Evolutionary conservation across 1,140 invertebrate genomes (phyloP).

Genomic region (Sminthurides bifidus): DNA sequence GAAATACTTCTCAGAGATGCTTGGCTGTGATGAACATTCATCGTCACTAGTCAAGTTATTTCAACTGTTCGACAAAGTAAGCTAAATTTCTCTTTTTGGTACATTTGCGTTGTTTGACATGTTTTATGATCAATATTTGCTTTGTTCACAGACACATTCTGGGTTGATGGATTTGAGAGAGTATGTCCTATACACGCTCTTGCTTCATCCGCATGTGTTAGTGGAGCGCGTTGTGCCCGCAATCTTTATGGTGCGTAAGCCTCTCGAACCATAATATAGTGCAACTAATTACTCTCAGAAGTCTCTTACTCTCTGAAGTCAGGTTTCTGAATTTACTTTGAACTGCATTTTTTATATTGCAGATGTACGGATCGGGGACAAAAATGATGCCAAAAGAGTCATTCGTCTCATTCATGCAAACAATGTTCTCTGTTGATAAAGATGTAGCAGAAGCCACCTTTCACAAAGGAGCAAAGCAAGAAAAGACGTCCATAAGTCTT

Average conservation of each 20-base stretch:
- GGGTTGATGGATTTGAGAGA: constrained; percentile 17
- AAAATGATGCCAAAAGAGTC: constrained; percentile 12
- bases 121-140: neutral
- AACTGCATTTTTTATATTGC: constrained; percentile 1
- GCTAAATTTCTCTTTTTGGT: neutral
- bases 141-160: neutral
- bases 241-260: constrained; percentile 16
- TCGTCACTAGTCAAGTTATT: too few species aligned
- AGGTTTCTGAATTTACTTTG: neutral
- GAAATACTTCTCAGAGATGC: neutral
- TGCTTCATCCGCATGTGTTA: constrained; percentile 8
- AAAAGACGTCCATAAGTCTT: constrained; percentile 1
- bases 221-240: constrained; percentile 13
- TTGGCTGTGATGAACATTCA: too few species aligned
- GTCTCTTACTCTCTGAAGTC: neutral
- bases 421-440: constrained; percentile 8
- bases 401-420: constrained; percentile 11
- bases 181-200: constrained; percentile 15
- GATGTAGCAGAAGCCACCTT: constrained; percentile 14
- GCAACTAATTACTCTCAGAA: too few species aligned
- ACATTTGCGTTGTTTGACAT: neutral
- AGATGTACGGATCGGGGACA: constrained; percentile 19
- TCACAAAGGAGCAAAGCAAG: neutral
- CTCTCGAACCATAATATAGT: too few species aligned
- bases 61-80: neutral